Percentiles rank a stretch among this genome's conserved stretches.
phyloP scores from a whole-genome alignment of 2,888 invertebrate genomes.

The Oscheius sp. region DNA sequence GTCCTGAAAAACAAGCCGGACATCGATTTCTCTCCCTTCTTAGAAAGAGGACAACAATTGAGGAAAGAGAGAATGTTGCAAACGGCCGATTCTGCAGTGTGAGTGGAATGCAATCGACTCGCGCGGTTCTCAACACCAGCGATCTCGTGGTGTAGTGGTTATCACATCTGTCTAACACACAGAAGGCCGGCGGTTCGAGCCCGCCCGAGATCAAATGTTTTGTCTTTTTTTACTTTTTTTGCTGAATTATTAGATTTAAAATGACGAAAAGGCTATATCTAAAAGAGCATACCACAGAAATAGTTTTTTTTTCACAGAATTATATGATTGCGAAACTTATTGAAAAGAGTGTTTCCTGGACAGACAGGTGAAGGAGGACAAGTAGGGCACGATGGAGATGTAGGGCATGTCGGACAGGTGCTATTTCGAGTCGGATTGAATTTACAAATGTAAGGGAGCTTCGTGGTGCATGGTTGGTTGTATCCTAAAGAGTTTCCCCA shows the following conservation, averaged over 20 bases:
- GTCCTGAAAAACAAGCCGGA: too few species aligned
- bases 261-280: too few species aligned
- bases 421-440: background rate
- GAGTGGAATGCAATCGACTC: too few species aligned
- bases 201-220: constrained; percentile 52
- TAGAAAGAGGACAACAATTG: too few species aligned
- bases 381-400: background rate
- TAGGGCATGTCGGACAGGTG: background rate
- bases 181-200: constrained; percentile 59
- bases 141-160: constrained; percentile 48
- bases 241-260: background rate
- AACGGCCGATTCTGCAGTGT: too few species aligned
- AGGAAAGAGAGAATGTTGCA: too few species aligned
- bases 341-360: too few species aligned
- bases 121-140: too few species aligned
- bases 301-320: too few species aligned
- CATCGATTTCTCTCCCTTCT: too few species aligned
- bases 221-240: background rate
- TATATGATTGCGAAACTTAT: too few species aligned
- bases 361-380: constrained; percentile 3
- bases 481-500: background rate
- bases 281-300: too few species aligned
- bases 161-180: constrained; percentile 58
- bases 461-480: background rate
- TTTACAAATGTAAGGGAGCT: background rate